Evolutionary conservation across 1,140 invertebrate species (phyloP).

Genomic region (Scaptomyza hsui): DNA sequence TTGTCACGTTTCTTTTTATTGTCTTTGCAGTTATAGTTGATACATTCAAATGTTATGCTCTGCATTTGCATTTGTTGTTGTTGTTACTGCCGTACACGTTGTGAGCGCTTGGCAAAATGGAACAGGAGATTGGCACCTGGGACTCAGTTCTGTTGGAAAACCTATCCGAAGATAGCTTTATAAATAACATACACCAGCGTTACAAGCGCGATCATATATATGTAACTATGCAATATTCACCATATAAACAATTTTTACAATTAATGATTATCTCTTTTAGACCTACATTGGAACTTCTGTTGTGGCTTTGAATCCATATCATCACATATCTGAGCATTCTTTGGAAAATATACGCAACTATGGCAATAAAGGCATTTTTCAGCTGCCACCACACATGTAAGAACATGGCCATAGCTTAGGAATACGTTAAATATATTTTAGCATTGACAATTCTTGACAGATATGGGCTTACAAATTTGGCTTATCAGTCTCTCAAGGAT

Average conservation of each 20-base stretch:
- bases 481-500: conserved; percentile 80
- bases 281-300: conserved; percentile 92
- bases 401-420: not conserved
- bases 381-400: conserved; percentile 96
- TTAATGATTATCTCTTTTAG: conserved; percentile 76
- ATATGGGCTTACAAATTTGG: conserved; percentile 80
- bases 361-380: conserved; percentile 91
- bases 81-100: conserved; percentile 46
- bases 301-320: conserved; percentile 90
- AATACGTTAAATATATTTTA: not conserved
- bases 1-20: conserved; percentile 25
- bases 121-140: conserved; percentile 87
- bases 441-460: conserved; percentile 31
- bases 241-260: not conserved
- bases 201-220: conserved; percentile 92
- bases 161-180: conserved; percentile 90
- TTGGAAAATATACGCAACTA: conserved; percentile 90
- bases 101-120: conserved; percentile 62
- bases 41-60: conserved; percentile 64
- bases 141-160: conserved; percentile 91
- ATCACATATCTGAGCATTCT: conserved; percentile 91
- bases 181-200: conserved; percentile 90
- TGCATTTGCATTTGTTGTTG: conserved; percentile 44
- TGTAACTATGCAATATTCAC: conserved; percentile 84
- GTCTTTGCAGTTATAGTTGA: conserved; percentile 51